Conservation (phyloP, 2,888 invertebrate genomes). For the Brassicogethes aeneus region DNA sequence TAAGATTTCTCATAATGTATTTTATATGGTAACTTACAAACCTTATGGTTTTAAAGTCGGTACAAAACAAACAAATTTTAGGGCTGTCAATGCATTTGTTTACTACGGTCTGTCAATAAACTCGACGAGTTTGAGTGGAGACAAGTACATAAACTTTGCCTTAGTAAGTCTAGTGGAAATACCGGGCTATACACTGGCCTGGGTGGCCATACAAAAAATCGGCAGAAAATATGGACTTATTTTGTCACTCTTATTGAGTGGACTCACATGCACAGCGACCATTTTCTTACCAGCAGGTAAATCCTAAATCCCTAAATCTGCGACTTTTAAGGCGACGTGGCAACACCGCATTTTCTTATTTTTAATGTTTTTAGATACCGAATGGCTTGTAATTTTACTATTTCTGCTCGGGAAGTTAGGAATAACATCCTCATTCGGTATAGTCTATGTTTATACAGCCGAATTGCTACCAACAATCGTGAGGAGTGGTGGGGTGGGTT, state of each 20-base stretch:
- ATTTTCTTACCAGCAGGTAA: conserved; percentile 45
- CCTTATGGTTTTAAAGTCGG: no score
- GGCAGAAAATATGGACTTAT: conserved; percentile 47
- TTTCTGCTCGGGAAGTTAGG: conserved; percentile 56
- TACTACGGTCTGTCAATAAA: conserved; percentile 61
- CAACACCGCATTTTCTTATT: neutral
- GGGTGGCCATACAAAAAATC: conserved; percentile 44
- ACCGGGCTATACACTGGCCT: conserved; percentile 48
- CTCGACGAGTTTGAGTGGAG: conserved; percentile 55
- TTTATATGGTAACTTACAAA: conserved; percentile 47
- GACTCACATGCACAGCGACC: conserved; percentile 46
- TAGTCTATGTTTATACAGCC: conserved; percentile 54
- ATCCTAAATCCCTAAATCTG: no score
- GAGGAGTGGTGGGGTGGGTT: conserved; percentile 51
- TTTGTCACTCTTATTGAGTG: conserved; percentile 42
- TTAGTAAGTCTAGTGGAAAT: conserved; percentile 52
- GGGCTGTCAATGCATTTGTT: conserved; percentile 57
- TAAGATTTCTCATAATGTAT: conserved; percentile 41
- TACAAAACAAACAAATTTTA: no score
- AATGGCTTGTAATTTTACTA: conserved; percentile 47
- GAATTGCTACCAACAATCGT: conserved; percentile 47
- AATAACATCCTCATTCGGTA: conserved; percentile 54
- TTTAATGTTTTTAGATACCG: conserved; percentile 33
- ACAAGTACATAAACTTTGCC: conserved; percentile 59
- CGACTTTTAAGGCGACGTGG: no score